phyloP scores from a whole-genome alignment of 2,113 vertebrate genomes.

The Deroptyus accipitrinus region DNA sequence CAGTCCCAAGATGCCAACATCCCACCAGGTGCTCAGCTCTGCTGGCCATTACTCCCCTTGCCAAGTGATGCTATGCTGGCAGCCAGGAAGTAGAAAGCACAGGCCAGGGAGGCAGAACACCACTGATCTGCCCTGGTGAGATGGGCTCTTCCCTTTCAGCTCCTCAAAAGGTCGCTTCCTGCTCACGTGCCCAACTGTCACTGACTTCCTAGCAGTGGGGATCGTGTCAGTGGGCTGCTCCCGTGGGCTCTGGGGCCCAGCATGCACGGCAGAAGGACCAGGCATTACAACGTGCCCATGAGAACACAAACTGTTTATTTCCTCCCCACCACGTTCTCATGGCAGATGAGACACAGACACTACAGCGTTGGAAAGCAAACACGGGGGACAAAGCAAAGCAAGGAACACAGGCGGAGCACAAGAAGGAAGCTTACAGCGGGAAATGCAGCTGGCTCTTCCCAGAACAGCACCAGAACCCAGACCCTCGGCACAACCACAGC shows the following conservation, averaged over 20 bases:
- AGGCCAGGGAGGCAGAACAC: neutral
- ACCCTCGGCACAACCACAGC: neutral
- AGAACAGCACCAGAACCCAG: neutral
- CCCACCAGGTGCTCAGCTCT: neutral
- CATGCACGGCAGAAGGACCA: constrained; percentile 1
- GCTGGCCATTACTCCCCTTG: neutral
- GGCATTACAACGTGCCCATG: constrained; percentile 5
- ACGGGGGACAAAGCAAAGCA: accelerated
- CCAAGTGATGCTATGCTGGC: accelerated
- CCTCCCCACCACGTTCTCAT: neutral
- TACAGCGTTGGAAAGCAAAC: neutral
- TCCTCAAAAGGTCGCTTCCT: neutral
- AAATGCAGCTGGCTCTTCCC: neutral
- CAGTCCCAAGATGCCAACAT: neutral
- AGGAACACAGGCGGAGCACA: neutral
- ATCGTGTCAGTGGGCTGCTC: neutral
- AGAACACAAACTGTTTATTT: constrained; percentile 54
- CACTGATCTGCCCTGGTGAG: accelerated
- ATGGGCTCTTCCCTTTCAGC: neutral
- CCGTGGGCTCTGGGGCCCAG: neutral
- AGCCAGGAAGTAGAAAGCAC: neutral
- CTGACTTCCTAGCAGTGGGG: neutral
- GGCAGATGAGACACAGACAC: neutral
- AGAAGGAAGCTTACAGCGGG: neutral
- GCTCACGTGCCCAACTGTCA: accelerated